phyloP scores from a whole-genome alignment of 2,113 vertebrate species.

The Pterocles burchelli region DNA sequence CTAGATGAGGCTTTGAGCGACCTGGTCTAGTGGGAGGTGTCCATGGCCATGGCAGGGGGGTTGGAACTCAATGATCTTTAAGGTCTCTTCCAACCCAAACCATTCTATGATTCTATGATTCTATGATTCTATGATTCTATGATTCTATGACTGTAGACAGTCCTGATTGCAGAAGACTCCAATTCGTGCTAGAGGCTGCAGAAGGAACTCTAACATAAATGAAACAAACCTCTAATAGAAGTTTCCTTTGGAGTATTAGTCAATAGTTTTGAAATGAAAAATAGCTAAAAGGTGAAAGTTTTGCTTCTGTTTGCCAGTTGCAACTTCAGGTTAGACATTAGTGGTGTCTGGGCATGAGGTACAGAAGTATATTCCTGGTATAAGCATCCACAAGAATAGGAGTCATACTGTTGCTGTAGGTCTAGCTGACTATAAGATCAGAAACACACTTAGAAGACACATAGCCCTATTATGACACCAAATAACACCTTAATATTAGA shows the following conservation, averaged over 20 bases:
- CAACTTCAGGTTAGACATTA: background rate
- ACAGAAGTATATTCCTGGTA: background rate
- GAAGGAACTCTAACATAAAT: background rate
- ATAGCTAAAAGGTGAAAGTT: background rate
- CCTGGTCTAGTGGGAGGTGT: too few relatives aligned
- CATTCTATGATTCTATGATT: too few relatives aligned
- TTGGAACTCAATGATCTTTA: too few relatives aligned
- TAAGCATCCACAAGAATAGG: background rate
- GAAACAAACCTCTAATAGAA: background rate
- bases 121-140: too few relatives aligned
- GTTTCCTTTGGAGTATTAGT: background rate
- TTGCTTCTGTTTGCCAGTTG: background rate
- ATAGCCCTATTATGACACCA: background rate
- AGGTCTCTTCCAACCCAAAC: too few relatives aligned
- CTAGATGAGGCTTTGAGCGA: too few relatives aligned
- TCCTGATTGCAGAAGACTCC: background rate
- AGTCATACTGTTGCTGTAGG: background rate
- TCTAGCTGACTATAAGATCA: background rate
- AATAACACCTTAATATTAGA: background rate
- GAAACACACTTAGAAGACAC: background rate
- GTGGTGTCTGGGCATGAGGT: background rate
- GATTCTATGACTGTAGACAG: background rate
- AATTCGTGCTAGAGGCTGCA: background rate
- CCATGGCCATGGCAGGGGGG: too few relatives aligned
- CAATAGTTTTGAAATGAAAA: background rate